Base-by-base conservation (phyloP, 2,113 vertebrate genomes). In the Leucopternis melanops region DNA sequence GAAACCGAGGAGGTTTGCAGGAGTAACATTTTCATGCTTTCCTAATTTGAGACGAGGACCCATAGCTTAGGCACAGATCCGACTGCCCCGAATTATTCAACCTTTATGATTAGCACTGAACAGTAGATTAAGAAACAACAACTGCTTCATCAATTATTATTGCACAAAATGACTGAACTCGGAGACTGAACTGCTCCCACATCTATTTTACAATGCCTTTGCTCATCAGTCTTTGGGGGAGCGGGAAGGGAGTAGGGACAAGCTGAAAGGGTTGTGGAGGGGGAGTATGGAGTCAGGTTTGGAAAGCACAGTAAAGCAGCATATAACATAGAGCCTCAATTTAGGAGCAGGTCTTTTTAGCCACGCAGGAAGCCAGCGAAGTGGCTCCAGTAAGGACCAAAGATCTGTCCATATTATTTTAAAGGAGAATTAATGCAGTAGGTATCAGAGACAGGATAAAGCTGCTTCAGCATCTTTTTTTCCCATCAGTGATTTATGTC, bases 261-360 rank as follows among this genome's bases (percentile, higher is more conserved):
- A 50, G 12, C 32, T 1, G 0, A 26, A 38, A 57, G 42, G 61
- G 22, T 1, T 44, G 8, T 0, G 0, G 57, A 75, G 22, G 32
- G 31, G 25, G 22, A 88, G 16, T 1, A 5, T 3, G 19, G 52
- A 80, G 44, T 23, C 36, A 13, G 58, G 67, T 42, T 70, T 62
- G 54, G 67, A 16, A 31, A 50, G 58, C 70, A 67, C 29, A 20
- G 45, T 8, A 36, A 83, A 88, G 67, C 62, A 70, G 45, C 75
- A 12, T 3, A 2, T 38, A 70, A 31, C 40, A 32, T 4, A 34
- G 11, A 70, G 23, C 25, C 13, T 40, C 58, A 31, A 5, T 7
- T 36, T 4, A 1, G 0, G 1, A 73, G n/a, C 61, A 49, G 18
- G 38, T 62, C 67, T 52, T 54, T 59, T 27, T n/a, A 73, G 86